A percentile compares a stretch with the other conserved stretches of the same genome.
Conservation (phyloP, 2,888 invertebrate species). For the Ischnura elegans region DNA sequence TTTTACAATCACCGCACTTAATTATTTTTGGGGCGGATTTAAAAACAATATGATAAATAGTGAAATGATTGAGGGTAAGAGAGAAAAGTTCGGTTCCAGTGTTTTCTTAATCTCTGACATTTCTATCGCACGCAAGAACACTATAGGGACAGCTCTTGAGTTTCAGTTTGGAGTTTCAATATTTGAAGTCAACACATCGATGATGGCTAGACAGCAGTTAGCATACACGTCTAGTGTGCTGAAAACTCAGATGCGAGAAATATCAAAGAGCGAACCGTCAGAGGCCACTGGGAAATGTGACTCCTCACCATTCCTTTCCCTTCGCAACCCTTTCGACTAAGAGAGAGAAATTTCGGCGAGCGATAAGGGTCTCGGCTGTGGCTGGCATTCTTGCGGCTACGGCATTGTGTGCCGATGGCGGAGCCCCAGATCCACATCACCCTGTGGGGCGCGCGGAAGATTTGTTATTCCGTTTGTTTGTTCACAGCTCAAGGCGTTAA, state of each 20-base stretch:
- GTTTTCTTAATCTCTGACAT: no score
- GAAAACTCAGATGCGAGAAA: not conserved
- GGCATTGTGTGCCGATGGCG: not conserved
- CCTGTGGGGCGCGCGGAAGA: not conserved
- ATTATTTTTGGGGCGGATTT: no score
- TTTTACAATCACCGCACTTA: no score
- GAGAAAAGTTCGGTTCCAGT: no score
- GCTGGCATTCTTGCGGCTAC: not conserved
- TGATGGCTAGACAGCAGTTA: not conserved
- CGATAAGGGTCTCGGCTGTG: not conserved
- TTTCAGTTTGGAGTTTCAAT: no score
- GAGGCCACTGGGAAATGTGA: not conserved
- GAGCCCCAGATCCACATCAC: not conserved
- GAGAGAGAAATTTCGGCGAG: not conserved
- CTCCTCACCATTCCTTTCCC: not conserved
- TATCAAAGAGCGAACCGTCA: not conserved
- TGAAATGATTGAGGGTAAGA: no score
- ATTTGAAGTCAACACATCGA: no score
- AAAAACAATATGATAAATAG: no score
- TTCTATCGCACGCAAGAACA: no score
- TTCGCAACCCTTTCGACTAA: not conserved
- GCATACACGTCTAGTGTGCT: not conserved
- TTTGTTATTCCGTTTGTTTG: not conserved
- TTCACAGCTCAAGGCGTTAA: no score
- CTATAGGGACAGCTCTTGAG: no score